Percentiles rank a stretch among this genome's conserved stretches.
Conservation (phyloP, 2,888 invertebrate genomes). For the Gymnoscelis rufifasciata region DNA sequence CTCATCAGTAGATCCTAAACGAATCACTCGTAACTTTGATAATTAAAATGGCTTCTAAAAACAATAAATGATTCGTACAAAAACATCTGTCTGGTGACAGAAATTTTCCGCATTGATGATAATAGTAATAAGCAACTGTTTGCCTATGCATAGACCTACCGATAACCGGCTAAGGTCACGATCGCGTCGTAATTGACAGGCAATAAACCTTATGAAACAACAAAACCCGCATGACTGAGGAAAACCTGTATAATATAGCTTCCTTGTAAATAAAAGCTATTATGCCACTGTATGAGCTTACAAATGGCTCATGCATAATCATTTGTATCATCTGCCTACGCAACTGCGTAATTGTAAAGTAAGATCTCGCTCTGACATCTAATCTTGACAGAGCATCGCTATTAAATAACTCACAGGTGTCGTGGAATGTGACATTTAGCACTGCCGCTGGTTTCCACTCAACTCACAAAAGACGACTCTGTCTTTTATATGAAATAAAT, state of each 20-base stretch:
- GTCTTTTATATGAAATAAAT: no score
- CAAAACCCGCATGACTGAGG: conserved; percentile 18
- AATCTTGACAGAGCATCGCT: conserved; percentile 11
- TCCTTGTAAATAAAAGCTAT: conserved; percentile 37
- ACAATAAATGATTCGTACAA: no score
- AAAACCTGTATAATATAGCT: conserved; percentile 26
- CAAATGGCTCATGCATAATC: conserved; percentile 41
- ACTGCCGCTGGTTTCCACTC: background rate
- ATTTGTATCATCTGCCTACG: conserved; percentile 44
- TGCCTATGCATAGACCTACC: background rate
- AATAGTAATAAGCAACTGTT: background rate
- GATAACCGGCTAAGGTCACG: conserved; percentile 14
- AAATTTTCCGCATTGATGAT: no score
- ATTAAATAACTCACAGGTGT: conserved; percentile 10
- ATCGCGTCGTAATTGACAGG: conserved; percentile 12
- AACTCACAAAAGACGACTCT: background rate
- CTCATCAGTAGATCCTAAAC: background rate
- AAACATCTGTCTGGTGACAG: no score
- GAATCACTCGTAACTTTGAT: background rate
- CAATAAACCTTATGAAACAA: conserved; percentile 22
- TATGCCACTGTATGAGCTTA: conserved; percentile 35
- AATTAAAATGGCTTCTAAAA: no score
- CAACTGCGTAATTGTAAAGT: conserved; percentile 29
- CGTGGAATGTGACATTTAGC: conserved; percentile 5
- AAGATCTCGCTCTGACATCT: conserved; percentile 10